Conservation (phyloP, 1,140 invertebrate genomes). For the Ganaspis sp. region DNA sequence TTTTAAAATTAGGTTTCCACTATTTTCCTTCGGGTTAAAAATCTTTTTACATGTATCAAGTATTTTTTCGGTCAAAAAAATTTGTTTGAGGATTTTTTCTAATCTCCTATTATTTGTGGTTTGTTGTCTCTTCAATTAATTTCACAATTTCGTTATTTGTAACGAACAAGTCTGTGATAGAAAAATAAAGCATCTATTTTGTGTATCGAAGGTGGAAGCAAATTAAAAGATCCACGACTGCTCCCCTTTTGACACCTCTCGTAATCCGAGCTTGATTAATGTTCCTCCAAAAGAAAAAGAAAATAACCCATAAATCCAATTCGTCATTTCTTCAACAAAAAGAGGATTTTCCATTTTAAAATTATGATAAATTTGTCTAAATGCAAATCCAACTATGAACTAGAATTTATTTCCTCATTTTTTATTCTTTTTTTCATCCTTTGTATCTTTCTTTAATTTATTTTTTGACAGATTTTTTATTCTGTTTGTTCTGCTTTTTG, state of each 20-base stretch:
- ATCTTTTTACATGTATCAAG: neutral
- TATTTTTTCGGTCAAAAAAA: too few relatives aligned
- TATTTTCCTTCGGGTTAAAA: too few relatives aligned
- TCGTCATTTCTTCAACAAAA: neutral
- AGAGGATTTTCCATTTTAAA: neutral
- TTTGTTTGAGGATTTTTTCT: too few relatives aligned
- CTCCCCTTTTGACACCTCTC: slow-evolving; percentile 3
- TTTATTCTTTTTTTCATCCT: neutral
- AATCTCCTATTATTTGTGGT: too few relatives aligned
- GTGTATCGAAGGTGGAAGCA: neutral
- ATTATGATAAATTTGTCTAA: neutral
- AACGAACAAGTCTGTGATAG: neutral
- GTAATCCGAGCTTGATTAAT: slow-evolving; percentile 21
- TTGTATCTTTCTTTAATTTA: neutral
- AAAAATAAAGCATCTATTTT: slow-evolving; percentile 19
- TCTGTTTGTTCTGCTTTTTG: too few relatives aligned
- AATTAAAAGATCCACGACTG: slow-evolving; percentile 15
- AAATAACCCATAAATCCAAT: slow-evolving; percentile 21
- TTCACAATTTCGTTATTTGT: neutral
- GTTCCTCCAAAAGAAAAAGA: slow-evolving; percentile 9
- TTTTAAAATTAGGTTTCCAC: too few relatives aligned
- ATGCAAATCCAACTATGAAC: neutral
- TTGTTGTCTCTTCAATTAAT: neutral
- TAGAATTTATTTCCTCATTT: too few relatives aligned
- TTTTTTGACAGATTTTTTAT: too few relatives aligned